Percentiles rank a stretch among this genome's conserved stretches.
Evolutionary conservation across 2,113 vertebrate genomes (phyloP).

Genomic region (Siphamia tubifer): DNA sequence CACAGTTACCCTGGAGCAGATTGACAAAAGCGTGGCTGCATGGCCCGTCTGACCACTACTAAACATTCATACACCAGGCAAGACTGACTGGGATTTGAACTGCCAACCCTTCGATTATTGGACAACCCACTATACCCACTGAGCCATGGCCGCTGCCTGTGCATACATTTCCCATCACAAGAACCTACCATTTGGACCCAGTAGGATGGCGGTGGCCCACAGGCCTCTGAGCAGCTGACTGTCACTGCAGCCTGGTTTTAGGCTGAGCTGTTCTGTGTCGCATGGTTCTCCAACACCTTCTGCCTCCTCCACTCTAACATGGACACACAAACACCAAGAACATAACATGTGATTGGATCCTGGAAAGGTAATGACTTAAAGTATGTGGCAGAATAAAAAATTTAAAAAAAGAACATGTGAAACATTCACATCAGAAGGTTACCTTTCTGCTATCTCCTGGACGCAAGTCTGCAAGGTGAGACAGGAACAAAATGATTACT

Average conservation of each 20-base stretch:
- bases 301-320: conserved; percentile 85
- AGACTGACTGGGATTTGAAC: no score
- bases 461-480: conserved; percentile 68
- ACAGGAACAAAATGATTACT: conserved; percentile 15
- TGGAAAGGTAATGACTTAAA: no score
- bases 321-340: conserved; percentile 2
- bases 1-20: no score
- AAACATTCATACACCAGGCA: no score
- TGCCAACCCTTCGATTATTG: no score
- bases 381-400: not conserved
- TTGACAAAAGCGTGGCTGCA: no score
- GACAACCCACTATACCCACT: no score
- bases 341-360: not conserved
- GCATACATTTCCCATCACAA: no score
- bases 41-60: no score
- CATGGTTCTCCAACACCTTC: conserved; percentile 91
- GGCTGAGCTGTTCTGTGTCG: conserved; percentile 88
- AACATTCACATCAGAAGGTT: not conserved
- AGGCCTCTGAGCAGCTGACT: conserved; percentile 87
- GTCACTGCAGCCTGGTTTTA: conserved; percentile 83
- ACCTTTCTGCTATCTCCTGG: conserved; percentile 79
- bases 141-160: no score
- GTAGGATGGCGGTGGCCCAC: conserved; percentile 87
- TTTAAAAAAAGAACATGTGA: not conserved
- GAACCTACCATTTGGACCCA: conserved; percentile 83